Conservation (phyloP, 2,113 vertebrate species). For the Anoura caudifer region DNA sequence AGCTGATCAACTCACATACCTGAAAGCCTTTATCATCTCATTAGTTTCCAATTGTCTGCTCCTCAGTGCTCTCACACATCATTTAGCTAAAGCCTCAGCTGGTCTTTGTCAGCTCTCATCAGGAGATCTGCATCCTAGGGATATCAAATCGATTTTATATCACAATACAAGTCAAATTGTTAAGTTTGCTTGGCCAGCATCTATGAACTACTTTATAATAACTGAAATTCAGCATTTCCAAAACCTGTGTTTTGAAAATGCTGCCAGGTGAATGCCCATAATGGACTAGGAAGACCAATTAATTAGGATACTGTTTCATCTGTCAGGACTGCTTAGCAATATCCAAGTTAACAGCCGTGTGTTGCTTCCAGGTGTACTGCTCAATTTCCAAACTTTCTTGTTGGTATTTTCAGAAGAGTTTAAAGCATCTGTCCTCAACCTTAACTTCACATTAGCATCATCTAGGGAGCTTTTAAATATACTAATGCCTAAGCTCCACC, state of each 20-base stretch:
- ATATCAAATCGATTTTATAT: conserved; percentile 73
- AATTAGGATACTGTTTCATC: conserved; percentile 59
- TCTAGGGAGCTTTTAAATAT: conserved; percentile 32
- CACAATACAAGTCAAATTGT: conserved; percentile 61
- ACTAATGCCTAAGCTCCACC: background rate
- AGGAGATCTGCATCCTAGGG: conserved; percentile 62
- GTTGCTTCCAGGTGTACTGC: conserved; percentile 58
- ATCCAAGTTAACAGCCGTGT: conserved; percentile 18
- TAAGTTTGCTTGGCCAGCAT: conserved; percentile 66
- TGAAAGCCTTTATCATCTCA: conserved; percentile 73
- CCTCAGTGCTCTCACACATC: conserved; percentile 66
- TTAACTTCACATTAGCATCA: conserved; percentile 42
- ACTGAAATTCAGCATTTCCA: conserved; percentile 67
- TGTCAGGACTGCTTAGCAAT: conserved; percentile 67
- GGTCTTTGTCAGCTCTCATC: conserved; percentile 73
- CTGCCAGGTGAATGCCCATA: conserved; percentile 61
- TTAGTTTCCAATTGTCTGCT: conserved; percentile 72
- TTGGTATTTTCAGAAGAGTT: conserved; percentile 57
- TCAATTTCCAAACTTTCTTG: conserved; percentile 58
- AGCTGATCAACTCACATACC: conserved; percentile 72
- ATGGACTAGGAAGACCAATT: conserved; percentile 63
- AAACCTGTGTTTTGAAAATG: conserved; percentile 57
- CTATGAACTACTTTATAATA: conserved; percentile 61
- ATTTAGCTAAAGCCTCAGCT: conserved; percentile 72
- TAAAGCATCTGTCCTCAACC: conserved; percentile 39